phyloP scores from a whole-genome alignment of 1,140 invertebrate species.

The Spodoptera litura region DNA sequence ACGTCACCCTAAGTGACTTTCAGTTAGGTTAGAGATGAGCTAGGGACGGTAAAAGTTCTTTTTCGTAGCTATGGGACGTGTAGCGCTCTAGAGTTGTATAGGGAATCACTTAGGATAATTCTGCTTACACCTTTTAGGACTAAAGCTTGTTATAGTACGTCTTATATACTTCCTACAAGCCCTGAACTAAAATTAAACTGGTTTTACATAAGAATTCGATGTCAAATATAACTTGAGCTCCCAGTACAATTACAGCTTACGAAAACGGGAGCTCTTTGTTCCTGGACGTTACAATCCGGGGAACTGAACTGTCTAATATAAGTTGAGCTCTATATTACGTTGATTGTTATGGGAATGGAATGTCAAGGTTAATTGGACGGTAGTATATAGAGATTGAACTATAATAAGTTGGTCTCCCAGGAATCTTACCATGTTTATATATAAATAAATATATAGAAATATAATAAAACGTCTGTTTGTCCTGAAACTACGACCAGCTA shows the following conservation, averaged over 20 bases:
- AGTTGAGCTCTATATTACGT: background rate
- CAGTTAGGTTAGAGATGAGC: no score
- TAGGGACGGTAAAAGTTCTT: no score
- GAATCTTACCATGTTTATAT: background rate
- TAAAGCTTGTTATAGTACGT: background rate
- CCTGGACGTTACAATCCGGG: background rate
- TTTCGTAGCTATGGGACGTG: no score
- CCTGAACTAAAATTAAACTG: background rate
- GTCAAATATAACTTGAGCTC: background rate
- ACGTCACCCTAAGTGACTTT: no score
- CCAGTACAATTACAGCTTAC: background rate
- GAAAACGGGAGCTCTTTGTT: background rate
- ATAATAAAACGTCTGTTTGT: background rate
- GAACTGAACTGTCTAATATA: background rate
- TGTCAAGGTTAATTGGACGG: background rate
- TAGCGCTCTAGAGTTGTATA: no score
- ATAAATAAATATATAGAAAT: background rate
- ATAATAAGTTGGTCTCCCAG: background rate
- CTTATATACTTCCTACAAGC: background rate
- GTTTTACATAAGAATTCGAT: background rate
- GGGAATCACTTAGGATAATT: background rate
- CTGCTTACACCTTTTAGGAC: background rate
- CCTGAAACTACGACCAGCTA: no score
- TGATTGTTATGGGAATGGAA: background rate
- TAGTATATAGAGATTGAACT: background rate